Evolutionary conservation across 2,113 vertebrate genomes (phyloP).

Genomic region (Strix uralensis): DNA sequence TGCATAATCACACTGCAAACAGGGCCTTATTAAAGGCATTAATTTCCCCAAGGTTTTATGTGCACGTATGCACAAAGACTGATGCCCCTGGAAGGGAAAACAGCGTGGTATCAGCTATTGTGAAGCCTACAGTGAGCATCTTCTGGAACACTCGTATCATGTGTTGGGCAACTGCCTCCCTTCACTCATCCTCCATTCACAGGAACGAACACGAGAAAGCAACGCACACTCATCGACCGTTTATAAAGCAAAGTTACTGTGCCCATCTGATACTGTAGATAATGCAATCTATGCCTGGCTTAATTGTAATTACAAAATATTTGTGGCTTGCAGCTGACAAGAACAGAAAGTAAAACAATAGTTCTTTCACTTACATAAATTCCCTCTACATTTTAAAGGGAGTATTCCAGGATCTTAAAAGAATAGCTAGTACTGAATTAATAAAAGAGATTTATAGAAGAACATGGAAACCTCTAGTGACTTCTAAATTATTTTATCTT

Average conservation of each 20-base stretch:
- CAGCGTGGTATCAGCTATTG: accelerated
- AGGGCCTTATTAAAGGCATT: background rate
- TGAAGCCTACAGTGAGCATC: accelerated
- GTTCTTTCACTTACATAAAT: background rate
- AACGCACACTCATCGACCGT: accelerated
- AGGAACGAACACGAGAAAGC: background rate
- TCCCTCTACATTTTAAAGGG: background rate
- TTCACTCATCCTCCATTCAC: background rate
- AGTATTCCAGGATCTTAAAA: background rate
- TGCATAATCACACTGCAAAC: too few relatives aligned
- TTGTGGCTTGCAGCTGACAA: conserved; percentile 13
- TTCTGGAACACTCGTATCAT: accelerated
- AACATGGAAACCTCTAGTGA: background rate
- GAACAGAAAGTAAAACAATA: conserved; percentile 29
- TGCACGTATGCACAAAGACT: background rate
- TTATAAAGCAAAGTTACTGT: background rate
- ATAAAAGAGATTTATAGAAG: background rate
- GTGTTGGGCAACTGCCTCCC: background rate
- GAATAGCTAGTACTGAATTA: background rate
- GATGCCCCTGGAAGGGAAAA: background rate
- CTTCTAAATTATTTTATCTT: conserved; percentile 5
- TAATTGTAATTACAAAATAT: background rate
- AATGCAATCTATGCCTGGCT: background rate
- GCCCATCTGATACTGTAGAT: conserved; percentile 11
- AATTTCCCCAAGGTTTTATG: background rate